Base-by-base conservation (phyloP, 1,140 invertebrate species). In the Forficula auricularia region DNA sequence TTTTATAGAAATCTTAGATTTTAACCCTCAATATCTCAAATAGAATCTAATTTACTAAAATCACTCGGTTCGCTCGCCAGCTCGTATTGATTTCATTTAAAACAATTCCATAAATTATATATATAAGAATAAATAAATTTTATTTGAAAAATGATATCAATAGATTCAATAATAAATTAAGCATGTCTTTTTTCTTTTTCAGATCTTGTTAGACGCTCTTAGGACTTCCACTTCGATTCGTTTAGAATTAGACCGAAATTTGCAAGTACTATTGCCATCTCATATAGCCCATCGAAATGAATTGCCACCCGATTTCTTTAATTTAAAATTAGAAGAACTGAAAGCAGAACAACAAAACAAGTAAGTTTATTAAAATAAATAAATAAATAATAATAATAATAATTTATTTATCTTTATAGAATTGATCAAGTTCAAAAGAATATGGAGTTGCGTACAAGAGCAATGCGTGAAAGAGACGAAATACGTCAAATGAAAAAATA, bases 401-500 rank as follows among this genome's bases (percentile, higher is more conserved):
- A 6, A 38, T 42, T 16, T 46, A 42, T 45, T 19, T 36, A 38
- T 42, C 50, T 52, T 59, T 63, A 19, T 51, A 82, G 82, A 47
- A 54, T 66, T n/a, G 82, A 89, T 60, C 73, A 72, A 19, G 67
- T 83, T 12, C 87, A 92, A 55, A 77, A 71, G 54, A 73, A 73
- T 51, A 72, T 82, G 51, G 80, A 87, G 66, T 58, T 96, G 2
- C 66, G 83, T 42, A 95, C 90, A 0, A 91, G 89, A 65, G 86
- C 84, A 0, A 92, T 94, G 83, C 59, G 88, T 10, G 88, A 94
- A 59, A 79, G 80, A 51, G 81, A 90, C 38, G 84, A 88, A 57
- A 56, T 76, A 44, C 62, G 77, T 40, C 79, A 82, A 54, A 68
- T 81, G 51, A 67, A 76, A 42, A 79, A 80, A 59, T 95, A 94